Percentiles rank a stretch among this genome's conserved stretches.
Evolutionary conservation across 2,113 vertebrate species (phyloP).

Genomic region (Andinoacara biseriatus): DNA sequence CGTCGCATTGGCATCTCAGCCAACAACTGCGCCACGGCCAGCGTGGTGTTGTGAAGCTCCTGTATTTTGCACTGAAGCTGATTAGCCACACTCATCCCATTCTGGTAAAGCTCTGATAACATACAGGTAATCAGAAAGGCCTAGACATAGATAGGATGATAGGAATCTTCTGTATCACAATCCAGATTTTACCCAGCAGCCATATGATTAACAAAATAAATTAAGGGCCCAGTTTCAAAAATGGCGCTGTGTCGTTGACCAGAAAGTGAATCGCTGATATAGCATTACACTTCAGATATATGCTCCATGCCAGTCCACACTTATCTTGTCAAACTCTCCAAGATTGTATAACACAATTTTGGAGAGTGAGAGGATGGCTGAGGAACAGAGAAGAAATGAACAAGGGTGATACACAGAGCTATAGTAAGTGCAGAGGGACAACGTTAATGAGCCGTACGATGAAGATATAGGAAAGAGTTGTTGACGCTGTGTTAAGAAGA

Average conservation of each 20-base stretch:
- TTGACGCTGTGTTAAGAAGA: not conserved
- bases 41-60: slow-evolving; percentile 78
- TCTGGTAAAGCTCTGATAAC: not conserved
- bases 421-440: not conserved
- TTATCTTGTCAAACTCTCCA: not conserved
- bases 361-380: not conserved
- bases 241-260: not conserved
- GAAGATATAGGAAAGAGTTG: not conserved
- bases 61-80: not conserved
- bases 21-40: slow-evolving; percentile 81
- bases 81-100: not conserved
- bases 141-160: not conserved
- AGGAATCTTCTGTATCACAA: not conserved
- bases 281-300: not conserved
- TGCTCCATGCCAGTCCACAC: not conserved
- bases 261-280: not conserved
- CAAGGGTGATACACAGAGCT: not conserved
- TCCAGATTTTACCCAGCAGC: not conserved
- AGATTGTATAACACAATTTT: not conserved
- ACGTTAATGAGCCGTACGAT: not conserved
- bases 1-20: slow-evolving; percentile 79
- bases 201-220: not conserved
- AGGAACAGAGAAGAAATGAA: not conserved
- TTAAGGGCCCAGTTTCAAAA: not conserved
- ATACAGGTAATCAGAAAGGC: not conserved